Evolutionary conservation across 2,113 vertebrate genomes (phyloP).

Genomic region (Cyanoliseus patagonus): DNA sequence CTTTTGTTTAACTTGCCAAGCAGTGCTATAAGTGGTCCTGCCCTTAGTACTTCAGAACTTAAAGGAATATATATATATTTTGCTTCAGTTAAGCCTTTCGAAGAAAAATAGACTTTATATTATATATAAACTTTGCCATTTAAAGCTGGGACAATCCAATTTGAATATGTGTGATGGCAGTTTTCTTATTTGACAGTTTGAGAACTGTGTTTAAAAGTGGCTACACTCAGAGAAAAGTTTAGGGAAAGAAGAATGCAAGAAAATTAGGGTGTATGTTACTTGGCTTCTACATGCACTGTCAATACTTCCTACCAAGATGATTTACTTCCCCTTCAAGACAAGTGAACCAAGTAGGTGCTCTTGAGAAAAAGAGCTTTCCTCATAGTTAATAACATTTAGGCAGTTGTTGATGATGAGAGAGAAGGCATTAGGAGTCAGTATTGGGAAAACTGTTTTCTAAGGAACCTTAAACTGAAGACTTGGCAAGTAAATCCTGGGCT

Average conservation of each 20-base stretch:
- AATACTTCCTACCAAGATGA: not conserved
- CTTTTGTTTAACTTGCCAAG: conserved; percentile 48
- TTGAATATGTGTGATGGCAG: not conserved
- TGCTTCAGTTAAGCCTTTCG: not conserved
- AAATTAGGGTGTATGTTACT: not conserved
- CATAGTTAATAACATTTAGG: not conserved
- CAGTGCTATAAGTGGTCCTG: not conserved
- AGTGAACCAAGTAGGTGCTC: not conserved
- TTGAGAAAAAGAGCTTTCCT: not conserved
- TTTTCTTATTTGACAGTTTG: not conserved
- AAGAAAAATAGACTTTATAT: not conserved
- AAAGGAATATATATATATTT: not conserved
- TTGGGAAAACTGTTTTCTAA: not conserved
- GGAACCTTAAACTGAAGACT: not conserved
- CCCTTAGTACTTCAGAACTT: not conserved
- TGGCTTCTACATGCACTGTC: not conserved
- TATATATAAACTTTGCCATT: not conserved
- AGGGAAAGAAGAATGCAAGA: not conserved
- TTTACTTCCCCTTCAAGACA: not conserved
- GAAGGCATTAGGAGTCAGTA: not conserved
- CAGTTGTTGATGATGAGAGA: not conserved
- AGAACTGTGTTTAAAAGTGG: not conserved
- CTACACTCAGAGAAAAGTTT: not conserved
- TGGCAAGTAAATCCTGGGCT: not conserved
- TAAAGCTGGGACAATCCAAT: not conserved